Evolutionary conservation across 2,797 vertebrate species (phyloP).

Genomic region (Poliocrania exsul): DNA sequence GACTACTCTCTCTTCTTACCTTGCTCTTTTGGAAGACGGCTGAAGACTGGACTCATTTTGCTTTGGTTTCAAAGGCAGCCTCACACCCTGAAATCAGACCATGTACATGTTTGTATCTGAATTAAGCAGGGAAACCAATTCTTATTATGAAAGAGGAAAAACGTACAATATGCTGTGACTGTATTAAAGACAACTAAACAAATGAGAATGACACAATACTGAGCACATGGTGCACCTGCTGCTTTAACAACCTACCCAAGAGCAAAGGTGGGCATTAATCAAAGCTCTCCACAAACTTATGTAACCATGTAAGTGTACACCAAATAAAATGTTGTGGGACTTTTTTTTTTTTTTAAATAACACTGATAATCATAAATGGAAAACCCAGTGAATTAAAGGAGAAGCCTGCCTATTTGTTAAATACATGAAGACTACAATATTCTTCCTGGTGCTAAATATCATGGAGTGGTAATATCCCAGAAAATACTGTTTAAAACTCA

Average conservation of each 20-base stretch:
- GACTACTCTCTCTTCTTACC: conserved; percentile 71
- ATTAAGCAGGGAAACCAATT: not conserved
- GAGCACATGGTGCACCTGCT: not conserved
- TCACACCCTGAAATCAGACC: conserved; percentile 80
- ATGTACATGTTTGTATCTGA: not conserved
- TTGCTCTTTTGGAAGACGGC: conserved; percentile 87
- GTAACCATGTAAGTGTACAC: not conserved
- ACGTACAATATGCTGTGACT: not conserved
- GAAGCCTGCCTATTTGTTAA: not conserved
- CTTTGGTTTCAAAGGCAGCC: conserved; percentile 89
- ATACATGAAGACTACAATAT: not conserved
- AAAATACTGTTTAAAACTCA: not conserved
- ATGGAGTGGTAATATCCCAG: not conserved
- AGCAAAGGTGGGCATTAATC: not conserved
- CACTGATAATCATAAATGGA: not conserved
- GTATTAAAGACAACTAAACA: not conserved
- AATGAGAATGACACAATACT: not conserved
- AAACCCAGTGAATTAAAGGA: not conserved
- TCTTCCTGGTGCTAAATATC: not conserved
- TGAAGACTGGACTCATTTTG: conserved; percentile 84
- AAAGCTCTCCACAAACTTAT: not conserved
- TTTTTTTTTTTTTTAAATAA: not conserved
- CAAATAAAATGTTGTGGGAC: not conserved
- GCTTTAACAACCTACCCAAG: not conserved
- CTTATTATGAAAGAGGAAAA: not conserved